Base-by-base conservation (phyloP, 2,113 vertebrate genomes). In the Amphilophus citrinellus region DNA sequence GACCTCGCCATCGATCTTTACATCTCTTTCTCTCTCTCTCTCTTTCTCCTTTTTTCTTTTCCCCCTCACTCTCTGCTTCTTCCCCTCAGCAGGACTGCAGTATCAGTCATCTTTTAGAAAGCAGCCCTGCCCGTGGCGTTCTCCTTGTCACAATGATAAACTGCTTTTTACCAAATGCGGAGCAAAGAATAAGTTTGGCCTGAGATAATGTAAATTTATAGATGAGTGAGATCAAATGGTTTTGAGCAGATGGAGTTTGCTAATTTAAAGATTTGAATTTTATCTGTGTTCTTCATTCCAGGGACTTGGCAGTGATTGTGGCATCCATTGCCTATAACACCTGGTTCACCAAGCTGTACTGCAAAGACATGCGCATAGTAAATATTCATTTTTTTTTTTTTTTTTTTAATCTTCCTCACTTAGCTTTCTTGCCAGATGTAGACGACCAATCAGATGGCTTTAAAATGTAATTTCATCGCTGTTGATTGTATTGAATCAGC, bases 311-410 rank as follows among this genome's bases (percentile, higher is more conserved):
- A 3, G 95, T 98, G 80, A 98, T 98, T 37, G 97, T 98, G 86
- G 97, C 97, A n/a, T 96, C 97, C 80, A 95, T 98, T 81, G 97
- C 97, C 1, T 98, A 98, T 89, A 98, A 98, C 95, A 97, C 97
- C 60, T 98, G 97, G 97, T 98, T 98, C 92, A 97, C 96, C 94
- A 97, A 97, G 91, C 97, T 98, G 82, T 96, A 96, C 95, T 97
- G 97, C 95, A 97, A 97, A 93, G 97, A 98, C 93, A 90, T 98
- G 92, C 95, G 97, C 87, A 94, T 98, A 93, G 97, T 98, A 97
- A 95, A 61, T 91, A 80, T 93, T 57, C 44, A 30, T 58, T 78
- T 63, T 60, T 60, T 71, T 7, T 1, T 6, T 57, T 73, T 58
- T 78, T 63, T 60, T 57, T 71, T 7, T 1, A 7, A 60, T 73